phyloP scores from a whole-genome alignment of 2,113 vertebrate species.

The Ptilorrhoa leucosticta region DNA sequence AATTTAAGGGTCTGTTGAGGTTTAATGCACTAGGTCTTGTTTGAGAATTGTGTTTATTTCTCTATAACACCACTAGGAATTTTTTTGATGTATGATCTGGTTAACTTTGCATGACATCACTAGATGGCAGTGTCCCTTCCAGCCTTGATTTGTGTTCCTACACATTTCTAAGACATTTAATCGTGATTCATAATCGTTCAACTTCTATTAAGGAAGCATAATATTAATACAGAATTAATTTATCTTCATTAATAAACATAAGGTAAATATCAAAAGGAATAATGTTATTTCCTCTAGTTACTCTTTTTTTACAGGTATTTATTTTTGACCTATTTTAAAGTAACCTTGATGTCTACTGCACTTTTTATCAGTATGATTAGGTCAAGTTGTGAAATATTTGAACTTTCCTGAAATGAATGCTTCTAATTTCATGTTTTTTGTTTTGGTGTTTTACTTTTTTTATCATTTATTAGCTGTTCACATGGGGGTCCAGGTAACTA shows the following conservation, averaged over 20 bases:
- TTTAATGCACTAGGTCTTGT: not conserved
- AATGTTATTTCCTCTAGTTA: not conserved
- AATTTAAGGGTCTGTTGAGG: not conserved
- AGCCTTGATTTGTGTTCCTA: not conserved
- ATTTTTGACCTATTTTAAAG: not conserved
- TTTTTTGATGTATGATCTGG: not conserved
- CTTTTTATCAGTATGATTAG: not conserved
- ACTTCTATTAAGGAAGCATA: not conserved
- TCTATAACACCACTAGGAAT: not conserved
- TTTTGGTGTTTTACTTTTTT: not conserved
- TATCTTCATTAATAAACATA: not conserved
- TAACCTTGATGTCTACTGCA: not conserved
- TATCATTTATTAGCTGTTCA: not conserved
- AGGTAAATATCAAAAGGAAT: not conserved
- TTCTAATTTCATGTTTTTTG: not conserved
- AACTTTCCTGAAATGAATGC: not conserved
- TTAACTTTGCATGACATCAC: not conserved
- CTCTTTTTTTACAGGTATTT: not conserved
- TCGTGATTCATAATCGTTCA: not conserved
- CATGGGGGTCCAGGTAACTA: not conserved
- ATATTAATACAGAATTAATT: not conserved
- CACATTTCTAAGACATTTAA: not conserved
- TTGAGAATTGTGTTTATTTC: not conserved
- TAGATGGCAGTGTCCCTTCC: not conserved
- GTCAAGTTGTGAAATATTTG: not conserved